Conservation (phyloP, 2,797 vertebrate genomes). For the Labeo calbasu region DNA sequence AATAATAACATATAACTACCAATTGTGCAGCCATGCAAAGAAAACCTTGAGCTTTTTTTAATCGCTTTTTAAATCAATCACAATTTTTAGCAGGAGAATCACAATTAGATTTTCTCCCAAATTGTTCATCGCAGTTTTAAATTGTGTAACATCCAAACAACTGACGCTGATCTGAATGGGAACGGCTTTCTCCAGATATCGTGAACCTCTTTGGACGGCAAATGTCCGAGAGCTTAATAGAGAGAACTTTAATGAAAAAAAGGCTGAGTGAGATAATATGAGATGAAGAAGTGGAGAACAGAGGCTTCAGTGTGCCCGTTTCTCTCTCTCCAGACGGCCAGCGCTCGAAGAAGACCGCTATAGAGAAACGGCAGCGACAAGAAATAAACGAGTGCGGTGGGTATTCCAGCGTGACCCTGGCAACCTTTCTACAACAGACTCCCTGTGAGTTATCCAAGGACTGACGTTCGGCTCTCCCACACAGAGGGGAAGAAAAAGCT, state of each 20-base stretch:
- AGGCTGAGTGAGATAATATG: slow-evolving; percentile 24
- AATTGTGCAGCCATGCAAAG: background rate
- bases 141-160: background rate
- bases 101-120: background rate
- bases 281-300: slow-evolving; percentile 44
- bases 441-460: slow-evolving; percentile 23
- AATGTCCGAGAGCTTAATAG: slow-evolving; percentile 23
- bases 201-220: background rate
- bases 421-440: slow-evolving; percentile 34
- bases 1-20: too few relatives aligned
- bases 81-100: background rate
- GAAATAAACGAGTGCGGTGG: slow-evolving; percentile 29
- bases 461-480: slow-evolving; percentile 15
- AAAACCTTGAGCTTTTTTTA: background rate
- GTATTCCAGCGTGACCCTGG: slow-evolving; percentile 52
- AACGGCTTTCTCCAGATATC: background rate
- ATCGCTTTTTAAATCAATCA: background rate
- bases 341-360: slow-evolving; percentile 42
- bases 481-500: background rate
- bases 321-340: slow-evolving; percentile 32
- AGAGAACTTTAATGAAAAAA: slow-evolving; percentile 36
- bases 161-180: background rate
- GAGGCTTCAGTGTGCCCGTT: slow-evolving; percentile 52
- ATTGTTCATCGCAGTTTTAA: background rate
- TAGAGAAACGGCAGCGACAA: slow-evolving; percentile 44